Base-by-base conservation (phyloP, 2,888 invertebrate genomes). In the Zaprionus bogoriensis region DNA sequence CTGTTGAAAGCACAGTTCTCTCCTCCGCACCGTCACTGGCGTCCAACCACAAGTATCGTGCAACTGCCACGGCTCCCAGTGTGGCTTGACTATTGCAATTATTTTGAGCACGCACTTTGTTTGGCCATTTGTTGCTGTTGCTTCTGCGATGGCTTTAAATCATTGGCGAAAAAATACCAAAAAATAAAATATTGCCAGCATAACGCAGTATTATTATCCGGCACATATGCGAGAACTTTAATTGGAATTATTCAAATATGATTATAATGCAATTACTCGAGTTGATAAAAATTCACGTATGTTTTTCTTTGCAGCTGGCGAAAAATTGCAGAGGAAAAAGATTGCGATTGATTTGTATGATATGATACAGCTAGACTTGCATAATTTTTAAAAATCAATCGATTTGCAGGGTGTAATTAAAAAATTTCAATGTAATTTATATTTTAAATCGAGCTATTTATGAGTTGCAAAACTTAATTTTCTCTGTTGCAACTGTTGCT, bases 41-140 rank as follows among this genome's bases (percentile, higher is more conserved):
- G 12, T 25, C 32, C 53, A 42, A 42, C 44, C 20, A 39, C 32
- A 17, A 27, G 46, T 48, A 36, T 14, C 17, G 9, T 52, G 41
- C 51, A 39, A 41, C 28, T 14, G 20, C 25, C 42, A 32, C 44
- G 17, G n/a, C 45, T 12, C 9, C 19, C 50, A 50, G 25, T 27
- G 9, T 25, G 25, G 12, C 27, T 14, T 20, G 6, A 28, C 41
- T 25, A 55, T 25, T 67, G 61, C 57, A 71, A 65, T 72, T 62
- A 74, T 81, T 77, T 66, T 64, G 74, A 81, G 63, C 75, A 62
- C 68, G 30, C 66, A 65, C 62, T 68, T 41, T 19, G 12, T n/a
- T 22, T 22, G 46, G n/a, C n/a, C n/a, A n/a, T n/a, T 48, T 54
- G 28, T 52, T 28, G 1, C 36, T 57, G 63, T 59, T 42, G 67